Base-by-base conservation (phyloP, 2,888 invertebrate species). In the Zaprionus obscuricornis region DNA sequence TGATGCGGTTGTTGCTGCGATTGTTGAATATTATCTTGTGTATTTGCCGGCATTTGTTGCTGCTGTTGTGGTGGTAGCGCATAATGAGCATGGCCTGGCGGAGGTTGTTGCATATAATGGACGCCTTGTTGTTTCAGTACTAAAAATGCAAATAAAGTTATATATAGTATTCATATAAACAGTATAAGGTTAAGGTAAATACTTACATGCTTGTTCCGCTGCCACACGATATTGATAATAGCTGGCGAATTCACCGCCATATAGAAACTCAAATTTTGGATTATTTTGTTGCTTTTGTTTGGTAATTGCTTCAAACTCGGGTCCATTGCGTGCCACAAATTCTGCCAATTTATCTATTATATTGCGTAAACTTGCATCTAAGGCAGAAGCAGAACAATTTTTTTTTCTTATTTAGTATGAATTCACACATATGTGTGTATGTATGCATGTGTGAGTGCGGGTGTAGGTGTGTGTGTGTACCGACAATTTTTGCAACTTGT, bases 261-360 rank as follows among this genome's bases (percentile, higher is more conserved):
- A 98, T 62, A 99, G 93, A 92, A 99, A 99, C 86, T 96, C 94
- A 92, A 99, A 99, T 90, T 98, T 98, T 2, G 98, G 97, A 91
- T 99, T 99, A 89, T 97, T 97, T 91, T 97, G 96, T 91, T 99
- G 98, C 91, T 98, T 98, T 88, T 96, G 96, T 92, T 98, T 98
- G 62, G 98, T 98, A 96, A 98, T 98, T 91, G 96, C 95, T 92
- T 99, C 99, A 91, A 98, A 98, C 90, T 98, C 98, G n/a, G 97
- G 98, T 47, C 99, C 99, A 95, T 98, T 99, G 91, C 98, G 92
- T 58, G 99, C 99, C 74, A 99, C 99, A 93, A 99, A 99, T 91
- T 98, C 97, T 8, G 99, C 99, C 85, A 99, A 92, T 92, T 98
- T 98, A 92, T 99, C 99, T 87, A 99, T 99, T 88, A 98, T 98